Percentiles rank a stretch among this genome's conserved stretches.
Conservation (phyloP, 2,113 vertebrate species). For the Marmota flaviventris region DNA sequence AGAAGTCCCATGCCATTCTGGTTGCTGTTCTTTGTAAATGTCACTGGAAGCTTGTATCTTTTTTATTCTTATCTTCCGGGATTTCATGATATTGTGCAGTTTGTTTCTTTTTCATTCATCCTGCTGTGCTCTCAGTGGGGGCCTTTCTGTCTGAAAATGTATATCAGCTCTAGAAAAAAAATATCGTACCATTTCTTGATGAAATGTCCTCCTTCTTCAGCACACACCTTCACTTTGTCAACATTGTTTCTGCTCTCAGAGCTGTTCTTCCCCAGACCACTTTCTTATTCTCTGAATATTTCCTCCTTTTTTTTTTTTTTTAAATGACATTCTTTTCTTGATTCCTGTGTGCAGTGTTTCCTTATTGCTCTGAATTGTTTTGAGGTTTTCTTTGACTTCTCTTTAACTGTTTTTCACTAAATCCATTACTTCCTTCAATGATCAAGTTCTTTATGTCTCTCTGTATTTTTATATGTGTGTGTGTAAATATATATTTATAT, state of each 20-base stretch:
- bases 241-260: neutral
- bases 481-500: too few species aligned
- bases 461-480: neutral
- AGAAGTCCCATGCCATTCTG: neutral
- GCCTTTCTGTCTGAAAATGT: constrained; percentile 4
- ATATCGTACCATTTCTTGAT: neutral
- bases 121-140: neutral
- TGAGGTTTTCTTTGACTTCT: neutral
- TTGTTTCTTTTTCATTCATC: neutral
- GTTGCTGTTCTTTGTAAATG: neutral
- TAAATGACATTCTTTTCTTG: neutral
- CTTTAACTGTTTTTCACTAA: neutral
- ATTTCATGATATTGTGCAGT: neutral
- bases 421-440: neutral
- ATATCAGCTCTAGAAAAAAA: neutral
- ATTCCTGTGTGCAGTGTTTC: neutral
- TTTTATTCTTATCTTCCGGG: neutral
- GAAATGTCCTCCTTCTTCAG: neutral
- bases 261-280: neutral
- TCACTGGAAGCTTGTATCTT: neutral
- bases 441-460: neutral
- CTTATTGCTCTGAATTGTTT: neutral
- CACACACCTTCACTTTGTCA: neutral
- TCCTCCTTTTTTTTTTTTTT: neutral
- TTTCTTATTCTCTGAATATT: neutral